Conservation (phyloP, 2,113 vertebrate species). For the Eonycteris spelaea region DNA sequence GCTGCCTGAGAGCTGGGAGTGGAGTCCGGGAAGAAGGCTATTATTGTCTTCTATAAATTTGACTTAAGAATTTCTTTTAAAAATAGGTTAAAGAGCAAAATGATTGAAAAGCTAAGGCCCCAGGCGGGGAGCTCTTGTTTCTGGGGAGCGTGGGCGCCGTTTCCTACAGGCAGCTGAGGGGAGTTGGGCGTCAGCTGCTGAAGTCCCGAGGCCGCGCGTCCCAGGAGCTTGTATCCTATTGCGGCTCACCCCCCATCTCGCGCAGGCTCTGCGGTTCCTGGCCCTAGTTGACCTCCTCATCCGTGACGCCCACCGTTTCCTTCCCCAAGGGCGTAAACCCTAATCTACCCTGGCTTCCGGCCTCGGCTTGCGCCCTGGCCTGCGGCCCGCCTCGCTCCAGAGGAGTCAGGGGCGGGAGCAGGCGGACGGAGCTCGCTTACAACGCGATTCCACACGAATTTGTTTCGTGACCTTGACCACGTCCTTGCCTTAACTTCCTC, state of each 20-base stretch:
- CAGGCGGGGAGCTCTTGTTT: background rate
- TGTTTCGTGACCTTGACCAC: background rate
- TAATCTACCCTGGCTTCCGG: background rate
- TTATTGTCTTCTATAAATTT: background rate
- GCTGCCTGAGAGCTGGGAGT: fast-evolving
- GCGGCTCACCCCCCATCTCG: background rate
- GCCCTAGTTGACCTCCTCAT: background rate
- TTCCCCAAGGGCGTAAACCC: background rate
- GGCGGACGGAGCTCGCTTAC: background rate
- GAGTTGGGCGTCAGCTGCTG: background rate
- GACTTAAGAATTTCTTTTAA: background rate
- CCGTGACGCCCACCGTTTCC: fast-evolving
- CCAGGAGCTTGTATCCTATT: fast-evolving
- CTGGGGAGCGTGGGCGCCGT: fast-evolving
- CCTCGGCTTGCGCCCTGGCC: background rate
- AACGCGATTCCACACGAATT: background rate
- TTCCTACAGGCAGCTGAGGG: background rate
- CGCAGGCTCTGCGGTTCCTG: fast-evolving
- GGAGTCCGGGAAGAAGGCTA: fast-evolving
- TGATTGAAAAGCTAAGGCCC: background rate
- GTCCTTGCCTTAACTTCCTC: background rate
- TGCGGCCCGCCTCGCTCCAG: fast-evolving
- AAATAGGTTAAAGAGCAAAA: background rate
- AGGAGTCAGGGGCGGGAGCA: fast-evolving
- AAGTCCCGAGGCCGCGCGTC: fast-evolving